Percentiles rank a stretch among this genome's conserved stretches.
phyloP scores from a whole-genome alignment of 2,888 invertebrate genomes.

The Rotaria sp. region DNA sequence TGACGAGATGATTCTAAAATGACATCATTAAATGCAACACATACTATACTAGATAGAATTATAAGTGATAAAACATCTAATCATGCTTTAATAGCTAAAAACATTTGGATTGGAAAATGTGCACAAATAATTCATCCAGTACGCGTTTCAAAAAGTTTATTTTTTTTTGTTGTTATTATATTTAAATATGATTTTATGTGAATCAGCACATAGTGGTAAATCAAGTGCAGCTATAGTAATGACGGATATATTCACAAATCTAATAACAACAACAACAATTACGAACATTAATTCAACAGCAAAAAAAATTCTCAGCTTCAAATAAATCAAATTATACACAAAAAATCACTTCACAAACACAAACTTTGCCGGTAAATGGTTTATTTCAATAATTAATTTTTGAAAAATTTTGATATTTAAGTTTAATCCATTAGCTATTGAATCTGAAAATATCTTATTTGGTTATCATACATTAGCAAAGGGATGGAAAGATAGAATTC shows the following conservation, averaged over 20 bases:
- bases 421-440: conserved; percentile 53
- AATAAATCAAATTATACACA: background rate
- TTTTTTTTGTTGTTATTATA: background rate
- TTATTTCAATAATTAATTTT: too few species aligned
- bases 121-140: conserved; percentile 46
- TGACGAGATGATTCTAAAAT: conserved; percentile 37
- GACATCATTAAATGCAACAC: background rate
- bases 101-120: conserved; percentile 52
- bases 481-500: conserved; percentile 55
- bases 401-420: background rate
- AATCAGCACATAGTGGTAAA: conserved; percentile 54
- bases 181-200: conserved; percentile 50
- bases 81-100: conserved; percentile 49
- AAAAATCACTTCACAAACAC: background rate
- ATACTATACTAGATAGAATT: conserved; percentile 30
- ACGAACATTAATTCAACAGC: conserved; percentile 10
- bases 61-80: conserved; percentile 43
- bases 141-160: background rate
- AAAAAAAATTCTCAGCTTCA: background rate
- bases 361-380: background rate
- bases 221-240: conserved; percentile 51
- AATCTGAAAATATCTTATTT: conserved; percentile 51
- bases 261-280: conserved; percentile 3
- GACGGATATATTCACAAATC: conserved; percentile 47
- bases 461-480: conserved; percentile 50